Conservation (phyloP, 2,797 vertebrate genomes). For the Coreius guichenoti region DNA sequence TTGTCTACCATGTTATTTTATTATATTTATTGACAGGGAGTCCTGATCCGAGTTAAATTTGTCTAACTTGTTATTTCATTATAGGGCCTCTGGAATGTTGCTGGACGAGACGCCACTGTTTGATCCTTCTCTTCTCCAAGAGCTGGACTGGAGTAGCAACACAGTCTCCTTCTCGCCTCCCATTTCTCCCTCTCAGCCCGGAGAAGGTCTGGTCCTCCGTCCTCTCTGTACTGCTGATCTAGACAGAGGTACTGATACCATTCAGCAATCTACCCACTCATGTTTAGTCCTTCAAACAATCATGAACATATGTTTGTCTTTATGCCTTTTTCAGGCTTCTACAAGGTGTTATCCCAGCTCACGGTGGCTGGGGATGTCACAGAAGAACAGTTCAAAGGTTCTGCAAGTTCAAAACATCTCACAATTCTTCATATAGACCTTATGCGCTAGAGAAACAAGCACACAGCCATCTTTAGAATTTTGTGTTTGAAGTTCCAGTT, state of each 20-base stretch:
- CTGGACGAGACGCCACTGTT: constrained; percentile 91
- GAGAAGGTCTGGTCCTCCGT: constrained; percentile 89
- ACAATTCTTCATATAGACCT: background rate
- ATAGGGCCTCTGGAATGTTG: constrained; percentile 77
- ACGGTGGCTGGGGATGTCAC: constrained; percentile 88
- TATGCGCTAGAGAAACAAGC: background rate
- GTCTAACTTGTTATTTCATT: background rate
- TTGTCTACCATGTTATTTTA: background rate
- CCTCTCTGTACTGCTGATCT: constrained; percentile 90
- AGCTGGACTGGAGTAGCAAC: constrained; percentile 92
- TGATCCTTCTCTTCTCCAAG: constrained; percentile 87
- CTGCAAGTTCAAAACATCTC: background rate
- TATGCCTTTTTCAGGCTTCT: constrained; percentile 82
- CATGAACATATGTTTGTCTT: background rate
- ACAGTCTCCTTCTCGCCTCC: constrained; percentile 84
- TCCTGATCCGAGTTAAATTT: background rate
- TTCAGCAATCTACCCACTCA: background rate
- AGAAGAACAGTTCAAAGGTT: constrained; percentile 86
- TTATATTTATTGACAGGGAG: background rate
- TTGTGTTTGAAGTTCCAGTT: background rate
- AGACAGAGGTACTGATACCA: constrained; percentile 84
- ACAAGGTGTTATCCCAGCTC: constrained; percentile 91
- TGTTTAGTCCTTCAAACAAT: background rate
- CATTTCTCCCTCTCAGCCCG: constrained; percentile 86
- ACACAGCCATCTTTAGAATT: background rate